Conservation (phyloP, 92 coral and sea anemone species). For the Porites divaricata region DNA sequence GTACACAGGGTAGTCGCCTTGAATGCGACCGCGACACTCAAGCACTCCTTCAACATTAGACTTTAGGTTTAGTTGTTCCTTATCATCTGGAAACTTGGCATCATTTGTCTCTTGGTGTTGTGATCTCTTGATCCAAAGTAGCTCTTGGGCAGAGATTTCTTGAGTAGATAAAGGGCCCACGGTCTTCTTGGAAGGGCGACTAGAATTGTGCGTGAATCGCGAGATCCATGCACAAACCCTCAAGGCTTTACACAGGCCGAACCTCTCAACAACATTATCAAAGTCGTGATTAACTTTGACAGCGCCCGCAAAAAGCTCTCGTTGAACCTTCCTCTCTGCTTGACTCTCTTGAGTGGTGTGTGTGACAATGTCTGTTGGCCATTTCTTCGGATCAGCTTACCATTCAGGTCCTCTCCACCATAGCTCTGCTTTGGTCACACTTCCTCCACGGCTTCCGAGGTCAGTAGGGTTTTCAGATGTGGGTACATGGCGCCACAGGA, state of each 20-base stretch:
- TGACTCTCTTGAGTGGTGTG: constrained; percentile 27
- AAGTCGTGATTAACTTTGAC: constrained; percentile 21
- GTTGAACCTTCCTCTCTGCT: constrained; percentile 39
- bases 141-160: constrained; percentile 41
- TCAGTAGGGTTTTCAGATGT: constrained; percentile 59
- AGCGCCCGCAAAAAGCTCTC: constrained; percentile 39
- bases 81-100: constrained; percentile 22
- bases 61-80: constrained; percentile 51
- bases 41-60: constrained; percentile 36
- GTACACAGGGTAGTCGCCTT: constrained; percentile 43
- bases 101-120: constrained; percentile 34
- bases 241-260: constrained; percentile 35
- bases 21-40: constrained; percentile 50
- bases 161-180: constrained; percentile 27
- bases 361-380: constrained; percentile 50
- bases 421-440: constrained; percentile 34
- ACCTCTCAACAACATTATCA: constrained; percentile 21
- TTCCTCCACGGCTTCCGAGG: constrained; percentile 54
- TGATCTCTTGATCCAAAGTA: constrained; percentile 43
- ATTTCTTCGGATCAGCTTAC: constrained; percentile 31
- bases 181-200: constrained; percentile 9
- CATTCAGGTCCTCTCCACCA: constrained; percentile 58
- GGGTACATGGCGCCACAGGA: constrained; percentile 51
- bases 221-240: constrained; percentile 46
- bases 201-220: constrained; percentile 38